Base-by-base conservation (phyloP, 1,140 invertebrate genomes). In the Copidosoma floridanum region DNA sequence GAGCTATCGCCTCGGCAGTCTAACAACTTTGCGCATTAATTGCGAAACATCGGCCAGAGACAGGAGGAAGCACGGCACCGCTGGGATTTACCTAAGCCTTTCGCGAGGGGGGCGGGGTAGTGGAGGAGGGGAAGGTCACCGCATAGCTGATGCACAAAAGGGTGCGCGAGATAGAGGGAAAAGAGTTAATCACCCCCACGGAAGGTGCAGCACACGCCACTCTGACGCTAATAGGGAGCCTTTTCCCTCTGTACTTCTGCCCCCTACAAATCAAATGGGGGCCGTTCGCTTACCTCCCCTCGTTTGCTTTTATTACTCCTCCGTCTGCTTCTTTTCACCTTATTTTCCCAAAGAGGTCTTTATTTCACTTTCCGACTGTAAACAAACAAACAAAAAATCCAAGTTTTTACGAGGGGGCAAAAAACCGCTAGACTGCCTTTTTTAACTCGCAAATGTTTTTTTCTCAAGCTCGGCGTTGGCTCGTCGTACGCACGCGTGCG, bases 1-100 rank as follows among this genome's bases (percentile, higher is more conserved):
- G n/a, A n/a, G n/a, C n/a, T n/a, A n/a, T n/a, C n/a, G n/a, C n/a
- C n/a, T n/a, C 60, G 32, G 32, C 14, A 14, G 32, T 7, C 32
- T 14, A 10, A 14, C 7, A 65, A 65, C 59, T 65, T 62, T 43
- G 26, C 18, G 43, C 50, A 65, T 65, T 62, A 65, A 65, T 65
- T 65, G 52, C 59, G 38, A 58, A 65, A 65, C 59, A 65, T 61
- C 47, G 18, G 16, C 6, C 16, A 41, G 10, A 32, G 6, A 12
- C 6, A 32, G 29, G 29, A 32, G 29, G 29, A 32, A 12, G 29
- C 29, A 12, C 29, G n/a, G 23, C 48, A 16, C 55, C 29, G 50
- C 51, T 20, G 29, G 29, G 29, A 32, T 32, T 12, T 6, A 12
- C 12, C 6, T 32, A 32, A 32, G 29, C 29, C 29, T 12, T 12